A percentile compares a stretch with the other conserved stretches of the same genome.
phyloP scores from a whole-genome alignment of 2,888 invertebrate genomes.

The Rhamnusium bicolor region DNA sequence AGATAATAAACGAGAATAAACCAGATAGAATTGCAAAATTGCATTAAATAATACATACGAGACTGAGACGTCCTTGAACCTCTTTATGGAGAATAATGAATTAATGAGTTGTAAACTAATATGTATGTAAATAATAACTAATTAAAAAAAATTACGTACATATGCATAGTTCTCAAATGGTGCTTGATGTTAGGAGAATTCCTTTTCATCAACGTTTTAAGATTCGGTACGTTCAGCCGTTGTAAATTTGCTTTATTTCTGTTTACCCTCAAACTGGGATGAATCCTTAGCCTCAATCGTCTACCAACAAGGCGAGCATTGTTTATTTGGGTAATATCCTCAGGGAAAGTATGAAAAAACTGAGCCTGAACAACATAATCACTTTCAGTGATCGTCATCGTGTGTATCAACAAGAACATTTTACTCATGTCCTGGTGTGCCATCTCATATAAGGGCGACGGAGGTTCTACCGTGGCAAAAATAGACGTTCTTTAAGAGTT shows the following conservation, averaged over 20 bases:
- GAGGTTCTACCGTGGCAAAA: constrained; percentile 67
- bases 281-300: constrained; percentile 61
- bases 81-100: constrained; percentile 2
- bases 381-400: constrained; percentile 70
- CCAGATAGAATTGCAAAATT: constrained; percentile 19
- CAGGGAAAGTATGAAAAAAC: constrained; percentile 68
- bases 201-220: constrained; percentile 65
- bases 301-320: constrained; percentile 62
- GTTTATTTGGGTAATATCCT: constrained; percentile 50
- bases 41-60: not conserved
- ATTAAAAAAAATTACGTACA: constrained; percentile 62
- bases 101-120: not conserved
- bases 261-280: constrained; percentile 58
- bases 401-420: constrained; percentile 69
- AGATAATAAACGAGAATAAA: constrained; percentile 27
- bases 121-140: not conserved
- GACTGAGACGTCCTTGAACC: constrained; percentile 6
- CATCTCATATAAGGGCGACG: constrained; percentile 62
- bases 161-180: constrained; percentile 66
- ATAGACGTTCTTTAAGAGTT: constrained; percentile 55
- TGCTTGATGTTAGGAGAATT: constrained; percentile 65
- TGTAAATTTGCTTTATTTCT: constrained; percentile 60
- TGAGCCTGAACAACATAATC: constrained; percentile 70
- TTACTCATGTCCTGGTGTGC: constrained; percentile 45
- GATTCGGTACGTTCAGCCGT: constrained; percentile 57